Percentiles rank a stretch among this genome's conserved stretches.
phyloP scores from a whole-genome alignment of 2,888 invertebrate species.

The Dasysyrphus albostriatus region DNA sequence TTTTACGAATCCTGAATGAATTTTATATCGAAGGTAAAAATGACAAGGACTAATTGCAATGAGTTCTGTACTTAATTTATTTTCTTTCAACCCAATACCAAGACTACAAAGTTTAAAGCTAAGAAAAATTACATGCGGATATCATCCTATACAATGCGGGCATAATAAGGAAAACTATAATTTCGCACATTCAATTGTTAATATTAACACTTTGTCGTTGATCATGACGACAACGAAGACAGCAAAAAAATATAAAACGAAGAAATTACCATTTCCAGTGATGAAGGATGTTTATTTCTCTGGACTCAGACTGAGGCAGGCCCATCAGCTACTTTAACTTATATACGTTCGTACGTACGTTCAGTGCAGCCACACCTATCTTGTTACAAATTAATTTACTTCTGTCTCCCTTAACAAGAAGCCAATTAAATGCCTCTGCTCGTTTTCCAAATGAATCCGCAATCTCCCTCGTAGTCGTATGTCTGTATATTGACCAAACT shows the following conservation, averaged over 20 bases:
- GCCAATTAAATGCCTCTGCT: constrained; percentile 68
- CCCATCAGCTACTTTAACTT: constrained; percentile 2
- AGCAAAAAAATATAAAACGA: constrained; percentile 23
- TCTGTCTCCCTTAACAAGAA: constrained; percentile 64
- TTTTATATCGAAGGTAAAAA: no score
- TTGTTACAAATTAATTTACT: constrained; percentile 69
- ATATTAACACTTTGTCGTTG: constrained; percentile 65
- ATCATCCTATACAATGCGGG: constrained; percentile 25
- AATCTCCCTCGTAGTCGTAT: neutral
- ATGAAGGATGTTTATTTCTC: constrained; percentile 2
- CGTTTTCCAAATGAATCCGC: constrained; percentile 27
- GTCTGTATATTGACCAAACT: neutral
- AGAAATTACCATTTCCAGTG: constrained; percentile 13
- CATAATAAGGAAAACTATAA: constrained; percentile 38
- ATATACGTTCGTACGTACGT: neutral
- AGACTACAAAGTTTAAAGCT: no score
- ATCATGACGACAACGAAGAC: constrained; percentile 19
- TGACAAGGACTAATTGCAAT: no score
- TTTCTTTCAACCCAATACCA: neutral
- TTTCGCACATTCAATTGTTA: constrained; percentile 62
- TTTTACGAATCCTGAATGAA: no score
- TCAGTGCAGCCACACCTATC: constrained; percentile 56
- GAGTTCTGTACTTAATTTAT: neutral
- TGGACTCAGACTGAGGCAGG: neutral
- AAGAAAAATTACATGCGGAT: neutral